These are phyloP conservation scores for Ceratina japonica DNA, from an alignment of 1,140 invertebrate genomes.

Conservation along the genomic window DNA sequence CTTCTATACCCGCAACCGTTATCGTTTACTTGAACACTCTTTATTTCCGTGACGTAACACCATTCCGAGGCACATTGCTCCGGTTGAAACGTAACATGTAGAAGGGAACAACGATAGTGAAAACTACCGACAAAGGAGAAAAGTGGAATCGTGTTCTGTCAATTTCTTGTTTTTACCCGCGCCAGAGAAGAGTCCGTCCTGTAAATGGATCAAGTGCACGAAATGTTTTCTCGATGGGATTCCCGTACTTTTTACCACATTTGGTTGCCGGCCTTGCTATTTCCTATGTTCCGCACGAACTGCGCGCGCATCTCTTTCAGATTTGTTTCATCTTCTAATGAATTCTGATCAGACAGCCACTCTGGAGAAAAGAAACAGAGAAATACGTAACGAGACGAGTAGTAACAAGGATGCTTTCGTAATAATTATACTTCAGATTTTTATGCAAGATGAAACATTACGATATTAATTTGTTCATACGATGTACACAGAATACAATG, in stretches of 20 bases:
- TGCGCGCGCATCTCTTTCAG: constrained; percentile 26
- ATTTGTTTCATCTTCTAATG: constrained; percentile 39
- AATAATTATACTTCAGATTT: too few species aligned
- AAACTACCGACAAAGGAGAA: background rate
- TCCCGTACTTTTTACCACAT: background rate
- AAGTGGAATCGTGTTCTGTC: constrained; percentile 29
- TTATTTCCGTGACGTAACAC: constrained; percentile 37
- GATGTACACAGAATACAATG: too few species aligned
- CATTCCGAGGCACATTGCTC: constrained; percentile 16
- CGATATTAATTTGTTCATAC: too few species aligned
- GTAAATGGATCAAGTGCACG: constrained; percentile 59
- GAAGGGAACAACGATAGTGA: background rate
- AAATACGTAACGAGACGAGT: too few species aligned
- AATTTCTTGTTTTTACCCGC: constrained; percentile 58
- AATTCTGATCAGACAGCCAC: too few species aligned
- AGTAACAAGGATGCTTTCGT: too few species aligned
- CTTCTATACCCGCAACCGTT: constrained; percentile 41
- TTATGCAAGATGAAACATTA: too few species aligned
- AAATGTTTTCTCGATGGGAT: constrained; percentile 47
- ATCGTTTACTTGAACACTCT: constrained; percentile 53
- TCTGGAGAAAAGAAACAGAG: too few species aligned
- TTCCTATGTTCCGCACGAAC: constrained; percentile 1
- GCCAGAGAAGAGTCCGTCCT: constrained; percentile 46
- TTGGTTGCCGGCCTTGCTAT: constrained; percentile 10
- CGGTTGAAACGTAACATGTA: background rate